Evolutionary conservation across 1,140 invertebrate species (phyloP).

Genomic region (Neelides sp.): DNA sequence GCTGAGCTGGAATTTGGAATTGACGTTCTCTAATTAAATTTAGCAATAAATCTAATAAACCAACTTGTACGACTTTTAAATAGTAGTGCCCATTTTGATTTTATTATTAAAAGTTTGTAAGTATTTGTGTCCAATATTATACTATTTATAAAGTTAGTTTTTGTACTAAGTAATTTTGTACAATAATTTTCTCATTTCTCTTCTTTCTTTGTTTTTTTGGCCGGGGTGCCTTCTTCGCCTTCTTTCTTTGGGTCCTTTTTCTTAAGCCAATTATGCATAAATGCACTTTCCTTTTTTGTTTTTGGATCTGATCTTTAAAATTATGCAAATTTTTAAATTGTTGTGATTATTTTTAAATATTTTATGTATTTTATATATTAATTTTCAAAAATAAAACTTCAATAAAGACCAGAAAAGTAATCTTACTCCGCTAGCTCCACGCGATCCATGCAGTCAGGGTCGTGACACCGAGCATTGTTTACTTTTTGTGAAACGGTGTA

Average conservation of each 20-base stretch:
- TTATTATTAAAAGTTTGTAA: neutral
- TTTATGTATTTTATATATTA: neutral
- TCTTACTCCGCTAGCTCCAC: slow-evolving; percentile 32
- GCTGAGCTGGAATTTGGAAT: too few species aligned
- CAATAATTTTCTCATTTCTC: neutral
- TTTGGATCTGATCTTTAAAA: neutral
- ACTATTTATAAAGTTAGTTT: neutral
- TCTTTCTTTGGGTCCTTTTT: neutral
- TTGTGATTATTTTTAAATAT: neutral
- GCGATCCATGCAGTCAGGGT: slow-evolving; percentile 50
- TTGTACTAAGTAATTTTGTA: neutral
- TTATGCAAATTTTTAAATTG: neutral
- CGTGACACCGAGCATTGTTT: slow-evolving; percentile 59
- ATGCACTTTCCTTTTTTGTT: slow-evolving; percentile 6
- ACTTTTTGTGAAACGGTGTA: slow-evolving; percentile 57
- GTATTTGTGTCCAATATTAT: neutral
- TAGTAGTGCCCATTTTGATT: too few species aligned
- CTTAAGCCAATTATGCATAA: slow-evolving; percentile 27
- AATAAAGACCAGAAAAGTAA: neutral
- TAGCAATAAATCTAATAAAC: too few species aligned
- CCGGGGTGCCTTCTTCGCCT: neutral
- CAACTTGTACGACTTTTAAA: too few species aligned
- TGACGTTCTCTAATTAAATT: too few species aligned
- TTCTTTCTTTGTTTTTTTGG: neutral
- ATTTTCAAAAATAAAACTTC: neutral